Evolutionary conservation across 2,888 invertebrate genomes (phyloP).

Genomic region (Pyralis farinalis): DNA sequence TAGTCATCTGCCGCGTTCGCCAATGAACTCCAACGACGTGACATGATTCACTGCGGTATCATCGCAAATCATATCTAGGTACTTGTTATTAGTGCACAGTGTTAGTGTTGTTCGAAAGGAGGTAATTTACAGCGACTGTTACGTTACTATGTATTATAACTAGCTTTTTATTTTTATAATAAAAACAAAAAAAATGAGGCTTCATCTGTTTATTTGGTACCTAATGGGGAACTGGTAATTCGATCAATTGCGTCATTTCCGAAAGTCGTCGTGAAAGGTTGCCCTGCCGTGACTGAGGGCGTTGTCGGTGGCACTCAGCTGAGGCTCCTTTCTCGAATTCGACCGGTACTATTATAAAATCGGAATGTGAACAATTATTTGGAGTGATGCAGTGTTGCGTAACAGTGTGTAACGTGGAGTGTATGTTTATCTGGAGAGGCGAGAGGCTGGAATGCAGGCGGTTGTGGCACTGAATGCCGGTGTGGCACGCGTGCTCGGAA

Average conservation of each 20-base stretch:
- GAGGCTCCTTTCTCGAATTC: slow-evolving; percentile 52
- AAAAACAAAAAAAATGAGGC: slow-evolving; percentile 66
- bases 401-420: slow-evolving; percentile 29
- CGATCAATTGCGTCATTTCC: slow-evolving; percentile 52
- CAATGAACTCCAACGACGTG: slow-evolving; percentile 33
- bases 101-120: slow-evolving; percentile 68
- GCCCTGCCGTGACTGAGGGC: slow-evolving; percentile 44
- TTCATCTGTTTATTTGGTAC: slow-evolving; percentile 51
- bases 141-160: slow-evolving; percentile 67
- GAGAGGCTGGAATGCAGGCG: background rate
- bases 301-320: slow-evolving; percentile 27
- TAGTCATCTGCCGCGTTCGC: slow-evolving; percentile 57
- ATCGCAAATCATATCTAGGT: slow-evolving; percentile 58
- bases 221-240: slow-evolving; percentile 33
- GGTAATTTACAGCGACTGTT: slow-evolving; percentile 72
- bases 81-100: slow-evolving; percentile 78
- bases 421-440: background rate
- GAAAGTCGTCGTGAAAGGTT: slow-evolving; percentile 75
- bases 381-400: slow-evolving; percentile 35
- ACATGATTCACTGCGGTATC: slow-evolving; percentile 46
- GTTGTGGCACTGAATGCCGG: background rate
- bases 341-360: slow-evolving; percentile 47
- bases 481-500: background rate
- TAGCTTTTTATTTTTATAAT: slow-evolving; percentile 70
- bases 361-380: slow-evolving; percentile 48